A percentile compares a stretch with the other conserved stretches of the same genome.
phyloP scores from a whole-genome alignment of 2,888 invertebrate genomes.

The Anodontia alba region DNA sequence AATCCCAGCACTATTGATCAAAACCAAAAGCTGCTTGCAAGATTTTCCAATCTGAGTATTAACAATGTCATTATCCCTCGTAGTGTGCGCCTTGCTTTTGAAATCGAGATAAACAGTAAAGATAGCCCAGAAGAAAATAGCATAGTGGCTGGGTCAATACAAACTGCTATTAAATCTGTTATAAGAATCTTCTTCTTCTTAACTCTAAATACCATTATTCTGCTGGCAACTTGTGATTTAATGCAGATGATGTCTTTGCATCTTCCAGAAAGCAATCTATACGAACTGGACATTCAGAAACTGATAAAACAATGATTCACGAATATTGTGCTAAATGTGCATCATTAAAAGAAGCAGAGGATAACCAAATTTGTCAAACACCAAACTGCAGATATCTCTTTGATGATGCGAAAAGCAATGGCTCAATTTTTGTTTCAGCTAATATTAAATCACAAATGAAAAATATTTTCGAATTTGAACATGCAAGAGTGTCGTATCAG shows the following conservation, averaged over 20 bases:
- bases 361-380: neutral
- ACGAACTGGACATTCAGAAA: neutral
- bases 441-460: neutral
- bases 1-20: too few species aligned
- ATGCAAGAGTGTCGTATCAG: neutral
- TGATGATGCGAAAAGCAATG: neutral
- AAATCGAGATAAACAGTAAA: too few species aligned
- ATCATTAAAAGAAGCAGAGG: neutral
- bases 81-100: too few species aligned
- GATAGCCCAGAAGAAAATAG: too few species aligned
- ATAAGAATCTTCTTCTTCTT: too few species aligned
- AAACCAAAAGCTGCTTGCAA: too few species aligned
- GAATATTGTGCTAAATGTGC: neutral
- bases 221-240: too few species aligned
- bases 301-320: neutral
- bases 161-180: too few species aligned
- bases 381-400: neutral
- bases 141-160: too few species aligned
- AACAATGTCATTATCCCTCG: too few species aligned
- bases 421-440: neutral
- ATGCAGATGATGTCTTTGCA: neutral
- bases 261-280: neutral
- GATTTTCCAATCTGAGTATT: too few species aligned
- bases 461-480: neutral
- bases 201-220: too few species aligned